phyloP scores from a whole-genome alignment of 2,113 vertebrate species.

The Propithecus coquereli region DNA sequence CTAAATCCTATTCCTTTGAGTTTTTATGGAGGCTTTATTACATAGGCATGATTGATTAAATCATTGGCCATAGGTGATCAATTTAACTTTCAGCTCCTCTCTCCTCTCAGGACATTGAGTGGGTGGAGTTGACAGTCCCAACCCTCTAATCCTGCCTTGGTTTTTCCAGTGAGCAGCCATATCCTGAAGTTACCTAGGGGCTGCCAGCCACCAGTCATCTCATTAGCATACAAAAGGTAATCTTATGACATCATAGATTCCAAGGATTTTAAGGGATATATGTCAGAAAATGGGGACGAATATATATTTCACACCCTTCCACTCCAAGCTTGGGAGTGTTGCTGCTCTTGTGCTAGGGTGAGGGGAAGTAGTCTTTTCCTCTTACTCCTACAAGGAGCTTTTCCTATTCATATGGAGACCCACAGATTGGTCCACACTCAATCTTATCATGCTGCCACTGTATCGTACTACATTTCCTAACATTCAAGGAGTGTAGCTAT shows the following conservation, averaged over 20 bases:
- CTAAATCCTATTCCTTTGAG: neutral
- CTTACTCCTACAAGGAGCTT: neutral
- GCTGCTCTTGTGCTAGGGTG: neutral
- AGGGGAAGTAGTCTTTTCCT: neutral
- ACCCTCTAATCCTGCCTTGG: neutral
- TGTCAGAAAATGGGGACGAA: neutral
- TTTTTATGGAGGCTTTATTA: neutral
- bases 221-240: neutral
- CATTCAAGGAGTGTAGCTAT: neutral
- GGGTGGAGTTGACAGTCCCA: neutral
- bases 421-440: neutral
- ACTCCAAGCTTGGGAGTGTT: neutral
- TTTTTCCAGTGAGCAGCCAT: neutral
- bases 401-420: neutral
- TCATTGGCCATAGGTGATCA: neutral
- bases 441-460: no score
- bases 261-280: neutral
- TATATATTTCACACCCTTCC: neutral
- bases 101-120: no score
- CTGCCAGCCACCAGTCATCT: neutral
- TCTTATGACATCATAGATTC: neutral
- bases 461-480: neutral
- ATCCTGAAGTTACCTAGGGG: neutral
- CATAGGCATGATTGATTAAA: neutral
- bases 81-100: neutral